phyloP scores from a whole-genome alignment of 2,113 vertebrate species.

The Felis chaus region DNA sequence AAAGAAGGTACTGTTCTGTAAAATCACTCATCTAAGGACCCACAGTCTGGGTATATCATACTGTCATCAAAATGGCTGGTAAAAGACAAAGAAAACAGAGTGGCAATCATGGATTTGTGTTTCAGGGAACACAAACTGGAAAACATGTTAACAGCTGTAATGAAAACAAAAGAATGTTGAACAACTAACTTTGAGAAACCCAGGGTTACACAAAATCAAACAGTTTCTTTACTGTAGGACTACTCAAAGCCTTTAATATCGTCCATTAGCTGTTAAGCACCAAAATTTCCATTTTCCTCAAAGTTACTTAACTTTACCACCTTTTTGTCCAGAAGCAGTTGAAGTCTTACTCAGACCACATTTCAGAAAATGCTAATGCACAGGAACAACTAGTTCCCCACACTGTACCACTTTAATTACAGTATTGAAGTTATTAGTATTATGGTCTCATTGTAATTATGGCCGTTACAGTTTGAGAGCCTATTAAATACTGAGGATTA shows the following conservation, averaged over 20 bases:
- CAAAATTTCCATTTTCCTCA: not conserved
- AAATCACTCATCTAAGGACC: not conserved
- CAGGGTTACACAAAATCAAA: not conserved
- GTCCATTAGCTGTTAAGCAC: not conserved
- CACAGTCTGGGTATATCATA: not conserved
- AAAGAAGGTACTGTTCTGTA: not conserved
- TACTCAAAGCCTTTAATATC: not conserved
- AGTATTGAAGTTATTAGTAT: not conserved
- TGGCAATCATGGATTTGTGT: not conserved
- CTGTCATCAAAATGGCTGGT: not conserved
- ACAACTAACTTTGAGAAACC: not conserved
- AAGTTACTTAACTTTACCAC: not conserved
- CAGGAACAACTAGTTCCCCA: not conserved
- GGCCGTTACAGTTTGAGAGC: not conserved
- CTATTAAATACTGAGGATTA: not conserved
- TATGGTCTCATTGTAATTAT: not conserved
- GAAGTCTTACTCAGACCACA: not conserved
- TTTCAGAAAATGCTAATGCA: not conserved
- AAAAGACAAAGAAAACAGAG: not conserved
- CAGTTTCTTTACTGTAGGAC: not conserved
- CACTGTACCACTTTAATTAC: not conserved
- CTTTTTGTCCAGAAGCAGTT: not conserved
- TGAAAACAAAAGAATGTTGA: not conserved
- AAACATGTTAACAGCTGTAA: not conserved
- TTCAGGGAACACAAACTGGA: not conserved